Evolutionary conservation across 2,113 vertebrate genomes (phyloP).

Genomic region (Ptyas mucosa): DNA sequence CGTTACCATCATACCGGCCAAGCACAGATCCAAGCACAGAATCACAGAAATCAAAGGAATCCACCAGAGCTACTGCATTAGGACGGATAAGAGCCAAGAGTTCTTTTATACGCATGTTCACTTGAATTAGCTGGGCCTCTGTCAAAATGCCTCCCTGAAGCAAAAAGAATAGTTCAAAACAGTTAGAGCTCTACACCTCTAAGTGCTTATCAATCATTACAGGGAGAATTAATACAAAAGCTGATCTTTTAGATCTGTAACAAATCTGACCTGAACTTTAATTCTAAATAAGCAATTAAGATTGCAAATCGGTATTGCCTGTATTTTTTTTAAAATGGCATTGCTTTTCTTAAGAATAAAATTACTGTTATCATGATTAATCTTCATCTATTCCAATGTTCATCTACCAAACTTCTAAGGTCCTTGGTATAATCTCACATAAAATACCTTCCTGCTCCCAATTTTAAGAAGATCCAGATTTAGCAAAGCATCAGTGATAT

Average conservation of each 20-base stretch:
- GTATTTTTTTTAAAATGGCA: neutral
- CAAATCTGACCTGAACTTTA: neutral
- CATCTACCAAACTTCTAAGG: neutral
- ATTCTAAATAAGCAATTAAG: neutral
- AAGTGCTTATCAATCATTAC: neutral
- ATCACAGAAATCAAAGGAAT: slow-evolving; percentile 88
- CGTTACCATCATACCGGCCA: slow-evolving; percentile 93
- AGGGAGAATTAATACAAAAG: neutral
- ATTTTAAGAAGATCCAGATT: neutral
- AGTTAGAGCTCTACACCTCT: neutral
- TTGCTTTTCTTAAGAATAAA: neutral
- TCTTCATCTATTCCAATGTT: neutral
- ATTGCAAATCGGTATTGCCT: neutral
- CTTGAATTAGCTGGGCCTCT: slow-evolving; percentile 77
- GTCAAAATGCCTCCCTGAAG: slow-evolving; percentile 81
- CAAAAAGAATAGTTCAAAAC: neutral
- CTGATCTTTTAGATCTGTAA: too few species aligned
- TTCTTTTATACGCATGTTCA: slow-evolving; percentile 80
- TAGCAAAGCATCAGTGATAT: neutral
- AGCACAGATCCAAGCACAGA: slow-evolving; percentile 83
- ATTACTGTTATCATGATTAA: neutral
- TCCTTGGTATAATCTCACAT: neutral
- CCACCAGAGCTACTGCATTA: slow-evolving; percentile 86
- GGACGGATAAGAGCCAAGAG: slow-evolving; percentile 81
- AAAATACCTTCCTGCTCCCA: neutral